Base-by-base conservation (phyloP, 2,797 vertebrate species). In the Cercopithecus petaurista region DNA sequence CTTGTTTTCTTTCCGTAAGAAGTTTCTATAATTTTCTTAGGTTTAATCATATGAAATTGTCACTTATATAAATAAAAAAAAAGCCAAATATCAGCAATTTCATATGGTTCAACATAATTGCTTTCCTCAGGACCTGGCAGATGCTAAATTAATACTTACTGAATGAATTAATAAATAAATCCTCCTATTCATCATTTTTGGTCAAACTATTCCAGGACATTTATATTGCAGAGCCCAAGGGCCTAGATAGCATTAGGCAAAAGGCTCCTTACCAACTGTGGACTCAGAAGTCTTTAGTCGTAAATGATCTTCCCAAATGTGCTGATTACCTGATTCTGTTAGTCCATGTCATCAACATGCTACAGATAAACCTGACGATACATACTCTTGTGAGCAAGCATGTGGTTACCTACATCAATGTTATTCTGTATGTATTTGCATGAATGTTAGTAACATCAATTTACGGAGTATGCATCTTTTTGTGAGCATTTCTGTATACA, bases 11-110 rank as follows among this genome's bases (percentile, higher is more conserved):
- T 57, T 48, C 19, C 13, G 28, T 50, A 81, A 72, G 39, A 77
- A 83, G 72, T 81, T 79, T 94, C 28, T 84, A 7, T 55, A 70
- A 90, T 67, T 96, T 93, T 94, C 72, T 90, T 93, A 75, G 70
- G 19, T 73, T 67, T 50, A 83, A 46, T 41, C 14, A 41, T 30
- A 50, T 72, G 48, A 96, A 95, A 94, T 59, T 64, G 28, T 17
- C 30, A 67, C 55, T 86, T 43, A 43, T 43, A 1, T 85, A 55
- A 50, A 5, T 52, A 4, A 81, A 85, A 97, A 97, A 90, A 84
- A 2, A 52, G 24, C 39, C 43, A n/a, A 96, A 21, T 46, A 73
- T 73, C 70, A 82, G 59, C 8, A 70, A 39, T 88, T 91, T 76
- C 73, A 73, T 79, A 43, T 21, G 11, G 17, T 94, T 95, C 15